A percentile compares a stretch with the other conserved stretches of the same genome.
These are phyloP conservation scores for Drosophila santomea DNA, from an alignment of 1,140 invertebrate genomes.

Conservation along the genomic window DNA sequence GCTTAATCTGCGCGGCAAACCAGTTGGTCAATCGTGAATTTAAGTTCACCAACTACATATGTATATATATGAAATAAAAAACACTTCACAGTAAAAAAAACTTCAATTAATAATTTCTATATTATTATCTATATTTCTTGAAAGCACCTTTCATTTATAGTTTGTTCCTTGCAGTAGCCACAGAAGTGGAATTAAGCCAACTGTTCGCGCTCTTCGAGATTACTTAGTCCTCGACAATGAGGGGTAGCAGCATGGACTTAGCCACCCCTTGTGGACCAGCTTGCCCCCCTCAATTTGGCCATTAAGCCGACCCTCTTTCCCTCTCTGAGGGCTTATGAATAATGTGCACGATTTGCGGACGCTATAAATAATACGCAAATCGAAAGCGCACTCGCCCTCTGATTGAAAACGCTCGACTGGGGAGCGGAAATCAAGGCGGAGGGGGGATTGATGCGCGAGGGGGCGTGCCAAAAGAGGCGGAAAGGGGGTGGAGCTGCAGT, in stretches of 20 bases:
- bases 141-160: background rate
- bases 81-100: too few species aligned
- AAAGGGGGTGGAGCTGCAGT: conserved; percentile 1
- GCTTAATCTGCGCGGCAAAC: conserved; percentile 8
- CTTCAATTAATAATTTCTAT: too few species aligned
- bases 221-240: conserved; percentile 33
- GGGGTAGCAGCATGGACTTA: conserved; percentile 14
- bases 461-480: background rate
- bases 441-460: background rate
- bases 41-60: too few species aligned
- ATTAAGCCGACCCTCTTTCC: conserved; percentile 63
- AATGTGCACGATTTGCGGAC: conserved; percentile 79
- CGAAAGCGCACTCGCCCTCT: conserved; percentile 79
- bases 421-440: conserved; percentile 32
- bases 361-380: conserved; percentile 83
- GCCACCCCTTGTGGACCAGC: conserved; percentile 9
- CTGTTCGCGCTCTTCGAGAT: conserved; percentile 15
- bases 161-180: background rate
- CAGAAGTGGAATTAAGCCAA: conserved; percentile 12
- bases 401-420: conserved; percentile 71
- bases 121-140: too few species aligned
- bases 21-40: background rate
- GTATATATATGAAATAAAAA: too few species aligned
- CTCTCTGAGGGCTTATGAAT: conserved; percentile 68
- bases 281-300: conserved; percentile 21